Evolutionary conservation across 2,888 invertebrate genomes (phyloP), one percentile per base, ranked within the genome.

Genomic region (Drosophila robusta): DNA sequence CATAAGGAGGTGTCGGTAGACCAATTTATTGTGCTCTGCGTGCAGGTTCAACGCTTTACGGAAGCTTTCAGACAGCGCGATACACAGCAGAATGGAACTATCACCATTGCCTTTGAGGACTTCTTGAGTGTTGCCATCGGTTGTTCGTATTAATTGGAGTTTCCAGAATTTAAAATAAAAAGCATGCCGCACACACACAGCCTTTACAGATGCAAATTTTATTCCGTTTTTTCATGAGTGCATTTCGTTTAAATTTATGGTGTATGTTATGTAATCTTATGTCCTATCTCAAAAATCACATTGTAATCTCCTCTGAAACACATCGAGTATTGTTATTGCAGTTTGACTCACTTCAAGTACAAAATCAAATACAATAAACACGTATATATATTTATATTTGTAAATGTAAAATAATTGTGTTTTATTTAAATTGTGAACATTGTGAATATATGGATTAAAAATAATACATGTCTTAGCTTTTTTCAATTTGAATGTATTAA

Each of bases 21-120:
- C 92, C 95, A 95, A 82, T 98, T 98, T 90, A 98, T 98, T 80
- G 96, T 98, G 39, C 91, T 96, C 11, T 97, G 97, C 91, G 96
- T 98, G 9, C 96, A 98, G 93, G 95, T 98, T 73, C 97, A 97
- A 90, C 95, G 96, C 70, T 96, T 97, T 77, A 97, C 95, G 34
- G 98, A 98, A 90, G 96, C 97, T 22, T 98, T 98, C 91, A 93
- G 96, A 86, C 93, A 93, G 58, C 95, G 96, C 55, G 98, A 98
- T 90, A 93, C 94, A 0, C 95, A 96, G 78, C 95, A 95, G 92
- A 95, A 95, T 84, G 98, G 98, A 36, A 93, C 94, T 7, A 97
- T 98, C 55, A 95, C 95, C 2, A 95, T 98, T 89, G 95, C 93
- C 26, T 98, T 98, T 90, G 98, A 98, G 93, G 98, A 98, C 90